phyloP scores from a whole-genome alignment of 2,888 invertebrate genomes.

The Amiota mariae region DNA sequence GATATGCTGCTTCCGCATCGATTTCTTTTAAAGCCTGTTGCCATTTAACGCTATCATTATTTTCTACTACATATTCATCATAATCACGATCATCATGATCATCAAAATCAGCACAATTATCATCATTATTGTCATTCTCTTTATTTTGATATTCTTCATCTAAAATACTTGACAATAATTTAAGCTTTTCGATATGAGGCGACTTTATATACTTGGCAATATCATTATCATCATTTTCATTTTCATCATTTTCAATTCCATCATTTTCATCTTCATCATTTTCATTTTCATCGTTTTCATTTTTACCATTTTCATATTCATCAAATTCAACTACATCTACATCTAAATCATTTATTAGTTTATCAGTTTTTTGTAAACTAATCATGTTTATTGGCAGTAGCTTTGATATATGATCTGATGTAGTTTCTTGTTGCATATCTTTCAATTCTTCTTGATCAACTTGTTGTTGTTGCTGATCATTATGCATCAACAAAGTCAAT shows the following conservation, averaged over 20 bases:
- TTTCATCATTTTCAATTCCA: neutral
- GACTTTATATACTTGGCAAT: neutral
- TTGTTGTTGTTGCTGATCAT: conserved; percentile 5
- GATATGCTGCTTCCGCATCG: neutral
- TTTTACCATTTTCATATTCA: neutral
- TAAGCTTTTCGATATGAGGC: neutral
- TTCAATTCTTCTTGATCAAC: conserved; percentile 1
- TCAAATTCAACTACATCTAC: neutral
- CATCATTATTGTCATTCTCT: neutral
- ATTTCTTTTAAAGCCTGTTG: neutral
- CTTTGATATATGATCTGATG: too few species aligned
- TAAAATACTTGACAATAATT: too few species aligned
- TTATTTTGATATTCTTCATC: neutral
- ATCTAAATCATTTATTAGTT: neutral
- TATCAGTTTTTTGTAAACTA: too few species aligned
- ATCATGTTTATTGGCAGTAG: too few species aligned
- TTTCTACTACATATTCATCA: neutral
- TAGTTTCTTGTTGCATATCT: too few species aligned
- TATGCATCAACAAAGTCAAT: too few species aligned
- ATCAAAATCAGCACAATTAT: neutral
- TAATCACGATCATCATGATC: neutral
- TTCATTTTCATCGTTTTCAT: neutral
- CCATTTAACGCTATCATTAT: neutral
- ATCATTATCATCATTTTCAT: neutral
- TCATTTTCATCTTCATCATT: neutral